phyloP scores from a whole-genome alignment of 2,797 vertebrate genomes.

The Bovichtus diacanthus region DNA sequence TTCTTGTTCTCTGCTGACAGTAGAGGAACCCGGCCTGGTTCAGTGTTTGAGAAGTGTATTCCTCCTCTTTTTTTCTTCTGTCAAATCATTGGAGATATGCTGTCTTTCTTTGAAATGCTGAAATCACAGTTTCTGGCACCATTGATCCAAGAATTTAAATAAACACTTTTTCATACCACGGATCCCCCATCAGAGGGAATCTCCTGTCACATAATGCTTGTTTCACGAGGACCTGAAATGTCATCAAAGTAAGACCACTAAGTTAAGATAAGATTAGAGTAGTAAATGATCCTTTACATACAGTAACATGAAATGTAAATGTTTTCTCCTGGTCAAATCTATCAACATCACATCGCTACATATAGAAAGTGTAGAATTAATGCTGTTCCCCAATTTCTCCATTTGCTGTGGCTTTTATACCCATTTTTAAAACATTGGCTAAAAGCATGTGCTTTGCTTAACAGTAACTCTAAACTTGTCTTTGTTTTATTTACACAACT shows the following conservation, averaged over 20 bases:
- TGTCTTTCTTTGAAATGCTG: not conserved
- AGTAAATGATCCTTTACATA: no score
- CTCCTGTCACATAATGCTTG: not conserved
- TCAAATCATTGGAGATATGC: not conserved
- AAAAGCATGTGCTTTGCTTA: not conserved
- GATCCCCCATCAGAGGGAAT: fast-evolving
- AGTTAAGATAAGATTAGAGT: not conserved
- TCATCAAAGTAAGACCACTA: not conserved
- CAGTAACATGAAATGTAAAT: no score
- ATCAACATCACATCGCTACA: not conserved
- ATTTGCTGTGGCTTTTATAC: not conserved
- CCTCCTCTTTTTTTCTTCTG: not conserved
- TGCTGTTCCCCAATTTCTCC: not conserved
- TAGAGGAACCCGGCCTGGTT: not conserved
- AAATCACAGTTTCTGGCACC: not conserved
- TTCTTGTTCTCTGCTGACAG: not conserved
- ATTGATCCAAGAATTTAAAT: not conserved
- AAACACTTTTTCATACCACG: not conserved
- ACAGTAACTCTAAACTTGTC: not conserved
- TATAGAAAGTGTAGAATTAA: not conserved
- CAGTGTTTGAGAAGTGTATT: not conserved
- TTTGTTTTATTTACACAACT: slow-evolving; percentile 7
- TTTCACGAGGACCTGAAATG: not conserved
- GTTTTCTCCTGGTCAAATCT: not conserved
- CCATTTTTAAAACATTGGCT: not conserved